Conservation (phyloP, 2,113 vertebrate genomes). For the Tragelaphus buxtoni region DNA sequence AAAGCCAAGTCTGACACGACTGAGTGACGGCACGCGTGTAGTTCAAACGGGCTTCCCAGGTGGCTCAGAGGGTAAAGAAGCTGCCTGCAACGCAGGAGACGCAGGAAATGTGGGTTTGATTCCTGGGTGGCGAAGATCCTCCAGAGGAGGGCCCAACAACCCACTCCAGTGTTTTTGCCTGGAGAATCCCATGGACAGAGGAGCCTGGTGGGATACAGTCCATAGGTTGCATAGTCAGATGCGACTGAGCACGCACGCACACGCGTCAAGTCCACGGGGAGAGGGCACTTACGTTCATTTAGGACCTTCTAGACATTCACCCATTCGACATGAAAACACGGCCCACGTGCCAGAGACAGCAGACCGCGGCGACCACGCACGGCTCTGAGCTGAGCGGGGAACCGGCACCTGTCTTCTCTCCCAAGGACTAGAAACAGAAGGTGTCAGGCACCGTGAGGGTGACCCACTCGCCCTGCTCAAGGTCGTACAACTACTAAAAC, state of each 20-base stretch:
- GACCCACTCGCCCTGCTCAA: background rate
- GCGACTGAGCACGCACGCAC: fast-evolving
- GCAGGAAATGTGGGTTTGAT: background rate
- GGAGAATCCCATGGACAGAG: background rate
- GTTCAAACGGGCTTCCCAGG: background rate
- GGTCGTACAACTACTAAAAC: background rate
- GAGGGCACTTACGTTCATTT: background rate
- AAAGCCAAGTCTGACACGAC: background rate
- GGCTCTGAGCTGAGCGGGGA: background rate
- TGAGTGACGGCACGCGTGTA: background rate
- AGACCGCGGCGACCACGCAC: fast-evolving
- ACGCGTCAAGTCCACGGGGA: fast-evolving
- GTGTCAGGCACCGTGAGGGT: background rate
- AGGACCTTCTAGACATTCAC: background rate
- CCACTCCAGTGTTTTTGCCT: background rate
- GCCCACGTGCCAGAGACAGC: background rate
- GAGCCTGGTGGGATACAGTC: background rate
- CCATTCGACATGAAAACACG: background rate
- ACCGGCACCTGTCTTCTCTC: background rate
- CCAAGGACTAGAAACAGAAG: background rate
- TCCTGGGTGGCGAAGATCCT: background rate
- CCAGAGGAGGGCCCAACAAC: background rate
- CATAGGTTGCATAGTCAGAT: background rate
- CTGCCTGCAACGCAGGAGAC: background rate
- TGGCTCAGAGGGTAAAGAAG: background rate